Evolutionary conservation across 1,140 invertebrate genomes (phyloP).

Genomic region (Aphis gossypii): DNA sequence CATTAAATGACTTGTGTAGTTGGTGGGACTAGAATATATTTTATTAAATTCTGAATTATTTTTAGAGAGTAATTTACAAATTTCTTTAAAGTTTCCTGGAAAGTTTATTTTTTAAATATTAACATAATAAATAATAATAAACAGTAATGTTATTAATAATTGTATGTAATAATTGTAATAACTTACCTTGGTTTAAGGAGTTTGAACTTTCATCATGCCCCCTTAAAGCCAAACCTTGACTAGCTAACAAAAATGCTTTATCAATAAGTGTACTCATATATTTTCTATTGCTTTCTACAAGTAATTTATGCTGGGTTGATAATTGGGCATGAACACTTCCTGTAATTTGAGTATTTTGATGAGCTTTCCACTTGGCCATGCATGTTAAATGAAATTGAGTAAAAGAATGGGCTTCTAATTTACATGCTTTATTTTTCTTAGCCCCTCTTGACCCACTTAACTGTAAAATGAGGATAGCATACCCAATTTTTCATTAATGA

Average conservation of each 20-base stretch:
- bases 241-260: background rate
- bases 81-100: constrained; percentile 19
- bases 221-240: constrained; percentile 28
- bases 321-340: constrained; percentile 16
- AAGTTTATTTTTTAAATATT: background rate
- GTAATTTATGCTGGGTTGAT: background rate
- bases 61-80: constrained; percentile 14
- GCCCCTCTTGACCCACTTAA: background rate
- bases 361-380: constrained; percentile 16
- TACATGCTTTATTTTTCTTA: background rate
- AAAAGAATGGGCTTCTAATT: background rate
- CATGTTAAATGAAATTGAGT: background rate
- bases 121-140: background rate
- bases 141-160: background rate
- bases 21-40: background rate
- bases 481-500: background rate
- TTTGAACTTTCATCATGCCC: background rate
- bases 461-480: background rate
- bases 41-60: constrained; percentile 20
- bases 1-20: background rate
- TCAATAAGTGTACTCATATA: constrained; percentile 20
- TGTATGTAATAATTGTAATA: background rate
- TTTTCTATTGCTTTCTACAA: constrained; percentile 32
- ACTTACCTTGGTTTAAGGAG: constrained; percentile 10
- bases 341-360: background rate